These are phyloP conservation scores for Drosophila persimilis DNA, from an alignment of 1,140 invertebrate genomes.

Conservation along the genomic window DNA sequence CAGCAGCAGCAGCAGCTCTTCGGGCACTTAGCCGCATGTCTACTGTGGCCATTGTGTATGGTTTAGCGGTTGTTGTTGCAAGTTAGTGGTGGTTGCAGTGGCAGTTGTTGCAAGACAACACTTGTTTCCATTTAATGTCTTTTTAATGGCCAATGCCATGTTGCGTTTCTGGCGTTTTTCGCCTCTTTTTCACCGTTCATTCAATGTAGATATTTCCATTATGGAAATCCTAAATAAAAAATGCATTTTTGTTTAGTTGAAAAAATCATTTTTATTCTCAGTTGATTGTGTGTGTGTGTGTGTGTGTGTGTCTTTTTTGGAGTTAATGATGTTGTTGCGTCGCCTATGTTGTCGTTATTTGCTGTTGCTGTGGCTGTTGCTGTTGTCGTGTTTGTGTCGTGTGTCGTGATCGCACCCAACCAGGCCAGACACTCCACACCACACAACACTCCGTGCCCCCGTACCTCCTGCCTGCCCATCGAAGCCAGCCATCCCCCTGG, in stretches of 20 bases:
- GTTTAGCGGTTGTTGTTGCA: slow-evolving; percentile 30
- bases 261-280: slow-evolving; percentile 8
- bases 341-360: slow-evolving; percentile 25
- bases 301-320: slow-evolving; percentile 13
- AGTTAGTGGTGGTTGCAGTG: slow-evolving; percentile 22
- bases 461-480: neutral
- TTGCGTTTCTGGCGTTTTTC: slow-evolving; percentile 13
- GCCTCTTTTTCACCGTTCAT: neutral
- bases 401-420: slow-evolving; percentile 64
- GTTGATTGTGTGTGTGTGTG: neutral
- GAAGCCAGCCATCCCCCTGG: slow-evolving; percentile 1
- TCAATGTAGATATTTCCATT: slow-evolving; percentile 1
- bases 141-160: slow-evolving; percentile 53
- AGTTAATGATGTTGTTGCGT: slow-evolving; percentile 65
- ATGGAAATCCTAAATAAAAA: slow-evolving; percentile 30
- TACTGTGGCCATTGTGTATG: slow-evolving; percentile 9
- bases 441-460: no score
- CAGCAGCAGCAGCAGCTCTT: slow-evolving; percentile 2
- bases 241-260: neutral
- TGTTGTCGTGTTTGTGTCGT: slow-evolving; percentile 59
- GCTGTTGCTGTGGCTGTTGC: slow-evolving; percentile 49
- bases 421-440: slow-evolving; percentile 27
- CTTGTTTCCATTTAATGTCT: slow-evolving; percentile 57
- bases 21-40: slow-evolving; percentile 5
- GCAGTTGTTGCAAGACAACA: slow-evolving; percentile 24